Conservation (phyloP, 2,888 invertebrate genomes). For the Polylopha cassiicola region DNA sequence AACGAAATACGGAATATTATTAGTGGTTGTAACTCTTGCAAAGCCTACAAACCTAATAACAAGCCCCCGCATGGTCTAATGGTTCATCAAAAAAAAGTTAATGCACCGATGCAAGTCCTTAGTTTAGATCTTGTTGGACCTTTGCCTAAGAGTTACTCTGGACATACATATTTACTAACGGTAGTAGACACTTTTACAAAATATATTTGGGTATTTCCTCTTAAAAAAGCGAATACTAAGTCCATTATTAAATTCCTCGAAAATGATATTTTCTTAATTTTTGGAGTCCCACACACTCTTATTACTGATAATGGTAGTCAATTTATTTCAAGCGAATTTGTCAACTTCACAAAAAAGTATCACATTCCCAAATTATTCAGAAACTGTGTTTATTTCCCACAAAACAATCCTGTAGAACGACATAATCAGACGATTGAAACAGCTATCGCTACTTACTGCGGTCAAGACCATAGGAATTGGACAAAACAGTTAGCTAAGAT, state of each 20-base stretch:
- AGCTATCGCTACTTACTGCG: constrained; percentile 11
- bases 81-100: constrained; percentile 3
- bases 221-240: constrained; percentile 7
- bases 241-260: constrained; percentile 5
- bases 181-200: constrained; percentile 10
- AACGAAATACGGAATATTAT: constrained; percentile 1
- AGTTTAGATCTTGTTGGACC: constrained; percentile 2
- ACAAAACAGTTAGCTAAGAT: constrained; percentile 5
- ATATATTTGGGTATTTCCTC: constrained; percentile 7
- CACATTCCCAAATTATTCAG: constrained; percentile 10
- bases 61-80: background rate
- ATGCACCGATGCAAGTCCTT: background rate
- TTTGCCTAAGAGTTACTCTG: constrained; percentile 5
- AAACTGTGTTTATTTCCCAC: constrained; percentile 2
- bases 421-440: constrained; percentile 6
- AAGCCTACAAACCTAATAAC: constrained; percentile 6
- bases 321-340: constrained; percentile 7
- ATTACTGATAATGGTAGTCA: constrained; percentile 14
- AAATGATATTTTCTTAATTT: constrained; percentile 9
- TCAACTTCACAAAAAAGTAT: constrained; percentile 4
- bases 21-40: constrained; percentile 1
- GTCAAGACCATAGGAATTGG: constrained; percentile 5
- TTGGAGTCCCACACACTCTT: constrained; percentile 8
- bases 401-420: constrained; percentile 3
- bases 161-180: constrained; percentile 5